These are phyloP conservation scores for Stichopus horrens DNA, from an alignment of 53 echinoderm and acorn worm species.

Conservation along the genomic window DNA sequence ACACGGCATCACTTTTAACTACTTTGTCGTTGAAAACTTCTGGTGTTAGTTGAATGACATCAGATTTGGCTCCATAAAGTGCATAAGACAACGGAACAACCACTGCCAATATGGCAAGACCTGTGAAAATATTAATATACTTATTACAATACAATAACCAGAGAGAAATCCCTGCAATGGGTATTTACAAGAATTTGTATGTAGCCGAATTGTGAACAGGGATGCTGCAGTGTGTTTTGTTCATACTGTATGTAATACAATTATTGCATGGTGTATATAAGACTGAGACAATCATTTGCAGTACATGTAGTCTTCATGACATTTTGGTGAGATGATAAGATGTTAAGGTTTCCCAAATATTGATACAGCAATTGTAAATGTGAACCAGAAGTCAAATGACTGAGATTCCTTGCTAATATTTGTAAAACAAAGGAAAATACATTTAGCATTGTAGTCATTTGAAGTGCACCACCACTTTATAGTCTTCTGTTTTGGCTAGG, in stretches of 20 bases:
- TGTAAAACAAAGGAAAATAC: too few relatives aligned
- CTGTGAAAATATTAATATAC: constrained; percentile 8
- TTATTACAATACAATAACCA: background rate
- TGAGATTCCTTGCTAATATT: too few relatives aligned
- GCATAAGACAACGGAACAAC: constrained; percentile 42
- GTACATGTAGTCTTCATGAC: too few relatives aligned
- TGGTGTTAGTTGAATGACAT: constrained; percentile 77
- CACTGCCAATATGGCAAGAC: constrained; percentile 24
- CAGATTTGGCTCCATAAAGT: constrained; percentile 73
- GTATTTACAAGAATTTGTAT: too few relatives aligned
- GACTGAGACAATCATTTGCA: background rate
- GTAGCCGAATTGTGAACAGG: background rate
- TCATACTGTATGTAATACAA: too few relatives aligned
- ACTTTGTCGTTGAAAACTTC: constrained; percentile 84
- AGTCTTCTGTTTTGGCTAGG: too few relatives aligned
- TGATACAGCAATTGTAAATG: too few relatives aligned
- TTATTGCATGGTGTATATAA: background rate
- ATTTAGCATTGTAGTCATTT: too few relatives aligned
- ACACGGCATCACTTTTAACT: constrained; percentile 72
- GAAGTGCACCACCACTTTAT: too few relatives aligned
- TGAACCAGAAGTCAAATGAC: too few relatives aligned
- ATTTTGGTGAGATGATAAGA: too few relatives aligned
- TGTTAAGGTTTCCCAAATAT: too few relatives aligned
- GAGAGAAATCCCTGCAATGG: background rate
- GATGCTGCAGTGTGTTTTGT: background rate